phyloP scores from a whole-genome alignment of 2,888 invertebrate species.

The Meiosimyza platycephala region DNA sequence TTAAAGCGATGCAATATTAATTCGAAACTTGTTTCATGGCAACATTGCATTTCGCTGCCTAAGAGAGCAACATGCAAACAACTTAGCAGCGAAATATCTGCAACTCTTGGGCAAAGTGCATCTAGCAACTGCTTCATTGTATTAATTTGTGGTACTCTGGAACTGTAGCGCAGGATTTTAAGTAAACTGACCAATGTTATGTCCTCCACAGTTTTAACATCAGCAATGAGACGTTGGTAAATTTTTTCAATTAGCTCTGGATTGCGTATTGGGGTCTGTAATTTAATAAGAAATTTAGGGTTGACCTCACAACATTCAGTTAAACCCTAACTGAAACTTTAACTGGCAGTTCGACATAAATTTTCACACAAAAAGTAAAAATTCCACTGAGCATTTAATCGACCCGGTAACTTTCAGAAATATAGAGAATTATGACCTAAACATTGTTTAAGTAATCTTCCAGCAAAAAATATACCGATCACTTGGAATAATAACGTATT shows the following conservation, averaged over 20 bases:
- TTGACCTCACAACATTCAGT: no score
- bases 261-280: slow-evolving; percentile 72
- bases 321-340: no score
- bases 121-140: slow-evolving; percentile 70
- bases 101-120: slow-evolving; percentile 70
- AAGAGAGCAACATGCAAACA: slow-evolving; percentile 76
- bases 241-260: slow-evolving; percentile 68
- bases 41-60: slow-evolving; percentile 70
- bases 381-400: no score
- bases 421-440: no score
- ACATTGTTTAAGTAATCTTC: no score
- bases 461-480: no score
- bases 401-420: no score
- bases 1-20: slow-evolving; percentile 70
- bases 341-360: no score
- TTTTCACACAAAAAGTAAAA: no score
- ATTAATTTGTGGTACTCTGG: slow-evolving; percentile 65
- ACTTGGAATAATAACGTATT: no score
- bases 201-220: slow-evolving; percentile 72
- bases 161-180: slow-evolving; percentile 71
- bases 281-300: no score
- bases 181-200: slow-evolving; percentile 75
- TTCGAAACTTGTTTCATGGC: slow-evolving; percentile 67
- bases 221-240: slow-evolving; percentile 69
- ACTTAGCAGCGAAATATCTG: slow-evolving; percentile 72